Evolutionary conservation across 2,888 invertebrate species (phyloP).

Genomic region (Itoplectis maculator): DNA sequence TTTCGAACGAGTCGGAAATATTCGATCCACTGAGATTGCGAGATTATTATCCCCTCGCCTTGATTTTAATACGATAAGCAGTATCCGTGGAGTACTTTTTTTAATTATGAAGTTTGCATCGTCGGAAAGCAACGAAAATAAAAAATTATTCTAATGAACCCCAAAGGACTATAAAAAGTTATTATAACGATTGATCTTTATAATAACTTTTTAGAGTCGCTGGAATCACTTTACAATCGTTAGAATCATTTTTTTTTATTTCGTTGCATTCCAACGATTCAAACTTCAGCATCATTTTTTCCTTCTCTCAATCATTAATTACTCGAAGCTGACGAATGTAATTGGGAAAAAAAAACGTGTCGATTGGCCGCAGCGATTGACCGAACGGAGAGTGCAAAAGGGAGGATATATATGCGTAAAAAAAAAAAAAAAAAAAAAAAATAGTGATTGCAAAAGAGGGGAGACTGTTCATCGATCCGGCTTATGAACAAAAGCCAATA

Average conservation of each 20-base stretch:
- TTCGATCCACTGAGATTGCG: not conserved
- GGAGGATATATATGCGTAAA: not conserved
- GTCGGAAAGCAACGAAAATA: too few species aligned
- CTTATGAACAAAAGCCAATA: slow-evolving; percentile 66
- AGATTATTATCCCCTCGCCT: not conserved
- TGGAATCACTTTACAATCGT: too few species aligned
- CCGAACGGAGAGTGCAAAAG: slow-evolving; percentile 11
- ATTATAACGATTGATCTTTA: too few species aligned
- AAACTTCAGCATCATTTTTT: too few species aligned
- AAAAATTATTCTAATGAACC: too few species aligned
- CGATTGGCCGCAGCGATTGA: not conserved
- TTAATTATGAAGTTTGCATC: not conserved
- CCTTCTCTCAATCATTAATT: not conserved
- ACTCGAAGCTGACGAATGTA: not conserved
- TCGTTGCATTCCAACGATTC: too few species aligned
- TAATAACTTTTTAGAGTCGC: too few species aligned
- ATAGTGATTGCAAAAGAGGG: slow-evolving; percentile 8
- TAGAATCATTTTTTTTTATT: too few species aligned
- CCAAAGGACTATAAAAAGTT: too few species aligned
- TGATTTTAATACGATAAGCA: not conserved
- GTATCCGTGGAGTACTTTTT: not conserved
- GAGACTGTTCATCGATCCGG: slow-evolving; percentile 53
- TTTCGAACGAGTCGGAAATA: not conserved
- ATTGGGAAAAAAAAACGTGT: not conserved
- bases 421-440: not conserved